Percentiles rank a stretch among this genome's conserved stretches.
Evolutionary conservation across 2,888 invertebrate species (phyloP).

Genomic region (Hirtodrosophila histrioides): DNA sequence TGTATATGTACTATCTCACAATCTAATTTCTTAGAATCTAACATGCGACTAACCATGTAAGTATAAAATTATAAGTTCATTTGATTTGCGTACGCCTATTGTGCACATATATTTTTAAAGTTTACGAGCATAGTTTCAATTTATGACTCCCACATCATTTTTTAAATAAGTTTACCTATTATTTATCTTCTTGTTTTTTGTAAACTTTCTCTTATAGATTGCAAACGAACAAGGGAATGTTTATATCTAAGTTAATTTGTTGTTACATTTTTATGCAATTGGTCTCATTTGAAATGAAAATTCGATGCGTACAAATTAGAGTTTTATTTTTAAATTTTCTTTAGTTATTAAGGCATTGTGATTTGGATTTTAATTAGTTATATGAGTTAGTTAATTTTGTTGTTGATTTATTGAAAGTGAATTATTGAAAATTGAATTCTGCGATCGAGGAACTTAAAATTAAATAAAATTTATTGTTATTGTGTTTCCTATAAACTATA

Average conservation of each 20-base stretch:
- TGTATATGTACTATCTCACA: slow-evolving; percentile 55
- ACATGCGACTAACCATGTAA: slow-evolving; percentile 78
- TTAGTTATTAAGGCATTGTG: slow-evolving; percentile 53
- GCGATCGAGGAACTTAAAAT: slow-evolving; percentile 4
- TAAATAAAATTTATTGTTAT: slow-evolving; percentile 2
- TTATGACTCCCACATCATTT: background rate
- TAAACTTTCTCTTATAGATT: slow-evolving; percentile 56
- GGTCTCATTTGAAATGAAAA: slow-evolving; percentile 63
- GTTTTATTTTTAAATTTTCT: slow-evolving; percentile 38
- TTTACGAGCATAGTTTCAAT: slow-evolving; percentile 6
- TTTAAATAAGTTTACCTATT: background rate
- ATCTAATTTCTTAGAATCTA: slow-evolving; percentile 73
- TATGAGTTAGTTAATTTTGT: slow-evolving; percentile 27
- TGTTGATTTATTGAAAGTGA: slow-evolving; percentile 18
- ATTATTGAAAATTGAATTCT: slow-evolving; percentile 8
- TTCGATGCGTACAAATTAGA: slow-evolving; percentile 61
- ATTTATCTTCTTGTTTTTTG: slow-evolving; percentile 17
- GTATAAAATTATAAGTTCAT: slow-evolving; percentile 59
- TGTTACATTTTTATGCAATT: slow-evolving; percentile 47
- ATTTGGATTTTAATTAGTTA: slow-evolving; percentile 61
- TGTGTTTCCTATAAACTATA: slow-evolving; percentile 12
- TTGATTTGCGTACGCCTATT: slow-evolving; percentile 19
- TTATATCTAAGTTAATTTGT: slow-evolving; percentile 55
- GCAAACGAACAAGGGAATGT: slow-evolving; percentile 49
- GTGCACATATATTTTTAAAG: background rate